Base-by-base conservation (phyloP, 2,888 invertebrate species). In the Watsonalla binaria region DNA sequence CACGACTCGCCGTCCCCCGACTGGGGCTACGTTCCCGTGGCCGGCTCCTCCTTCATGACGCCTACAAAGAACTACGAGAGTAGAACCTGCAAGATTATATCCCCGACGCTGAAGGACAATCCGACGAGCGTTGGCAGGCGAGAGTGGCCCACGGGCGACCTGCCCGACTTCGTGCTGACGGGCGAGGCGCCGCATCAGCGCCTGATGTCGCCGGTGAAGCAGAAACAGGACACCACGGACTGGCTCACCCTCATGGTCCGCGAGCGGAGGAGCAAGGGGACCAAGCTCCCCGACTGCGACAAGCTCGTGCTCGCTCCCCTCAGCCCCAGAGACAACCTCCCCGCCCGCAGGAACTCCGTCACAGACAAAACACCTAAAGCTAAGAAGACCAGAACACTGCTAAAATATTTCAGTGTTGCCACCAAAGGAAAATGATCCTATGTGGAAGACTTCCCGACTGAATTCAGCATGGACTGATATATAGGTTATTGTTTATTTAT, bases 111-210 rank as follows among this genome's bases (percentile, higher is more conserved):
- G 1, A 77, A 73, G 35, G 14, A 11, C 2, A 0, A 5, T 9
- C 9, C 0, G 37, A 6, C 14, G 5, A 5, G 6, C n/a, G 8
- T 5, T 8, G 9, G 57, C 68, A 0, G 58, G 69, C 50, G 93
- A 95, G 0, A 24, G 24, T 24, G 24, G 1, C 95, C 95, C 0
- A 95, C 95, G 0, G 90, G 92, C 13, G 93, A 96, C 75, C 78
- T 96, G 57, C 96, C 96, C 0, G 94, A 96, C 83, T 96, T 92
- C 68, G 95, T 95, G 0, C 63, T 94, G 11, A 93, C 94, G 65
- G 96, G 96, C 0, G 94, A 93, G 45, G 96, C 96, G 0, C 96
- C 96, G 0, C 96, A 96, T 76, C 76, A 95, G 52, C 84, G 92
- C 45, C 88, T 92, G 51, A 93, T 93, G 90, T 95, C 96, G 0